phyloP scores from a whole-genome alignment of 2,888 invertebrate species.

The Carcina quercana region DNA sequence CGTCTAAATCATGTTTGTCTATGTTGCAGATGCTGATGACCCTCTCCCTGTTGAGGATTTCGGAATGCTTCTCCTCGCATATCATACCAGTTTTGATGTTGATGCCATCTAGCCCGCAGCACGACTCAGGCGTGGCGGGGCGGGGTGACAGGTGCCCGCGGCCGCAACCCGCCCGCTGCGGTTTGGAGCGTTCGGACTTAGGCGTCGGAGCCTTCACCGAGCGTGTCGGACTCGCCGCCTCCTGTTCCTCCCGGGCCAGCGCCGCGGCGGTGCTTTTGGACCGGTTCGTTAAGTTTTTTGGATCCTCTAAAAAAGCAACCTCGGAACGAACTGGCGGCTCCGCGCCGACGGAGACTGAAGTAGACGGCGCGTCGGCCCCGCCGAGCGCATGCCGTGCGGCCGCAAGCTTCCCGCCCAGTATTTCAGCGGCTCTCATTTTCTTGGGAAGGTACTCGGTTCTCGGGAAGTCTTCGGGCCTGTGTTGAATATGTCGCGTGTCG shows the following conservation, averaged over 20 bases:
- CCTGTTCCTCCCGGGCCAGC: conserved; percentile 72
- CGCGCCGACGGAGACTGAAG: conserved; percentile 25
- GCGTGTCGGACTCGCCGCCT: conserved; percentile 70
- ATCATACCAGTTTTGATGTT: conserved; percentile 59
- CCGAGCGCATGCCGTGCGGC: conserved; percentile 35
- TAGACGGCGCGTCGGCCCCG: conserved; percentile 22
- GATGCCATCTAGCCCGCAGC: conserved; percentile 66
- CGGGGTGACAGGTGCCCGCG: conserved; percentile 50
- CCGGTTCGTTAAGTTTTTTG: conserved; percentile 74
- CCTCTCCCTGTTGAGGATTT: conserved; percentile 78
- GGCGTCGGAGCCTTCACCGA: conserved; percentile 67
- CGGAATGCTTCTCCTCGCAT: conserved; percentile 65
- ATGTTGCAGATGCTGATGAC: conserved; percentile 85
- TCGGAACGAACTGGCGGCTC: conserved; percentile 39
- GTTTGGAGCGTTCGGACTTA: conserved; percentile 43
- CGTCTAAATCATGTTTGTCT: conserved; percentile 87
- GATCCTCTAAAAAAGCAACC: conserved; percentile 70
- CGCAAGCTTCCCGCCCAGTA: conserved; percentile 57
- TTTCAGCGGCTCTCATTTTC: conserved; percentile 70
- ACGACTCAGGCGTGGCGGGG: conserved; percentile 57
- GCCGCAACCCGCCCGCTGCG: conserved; percentile 27
- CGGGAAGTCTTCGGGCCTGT: conserved; percentile 36
- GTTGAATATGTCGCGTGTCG: conserved; percentile 15
- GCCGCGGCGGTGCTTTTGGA: conserved; percentile 74
- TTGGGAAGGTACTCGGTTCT: conserved; percentile 63